Conservation (phyloP, 2,113 vertebrate genomes). For the Atractosteus spatula region DNA sequence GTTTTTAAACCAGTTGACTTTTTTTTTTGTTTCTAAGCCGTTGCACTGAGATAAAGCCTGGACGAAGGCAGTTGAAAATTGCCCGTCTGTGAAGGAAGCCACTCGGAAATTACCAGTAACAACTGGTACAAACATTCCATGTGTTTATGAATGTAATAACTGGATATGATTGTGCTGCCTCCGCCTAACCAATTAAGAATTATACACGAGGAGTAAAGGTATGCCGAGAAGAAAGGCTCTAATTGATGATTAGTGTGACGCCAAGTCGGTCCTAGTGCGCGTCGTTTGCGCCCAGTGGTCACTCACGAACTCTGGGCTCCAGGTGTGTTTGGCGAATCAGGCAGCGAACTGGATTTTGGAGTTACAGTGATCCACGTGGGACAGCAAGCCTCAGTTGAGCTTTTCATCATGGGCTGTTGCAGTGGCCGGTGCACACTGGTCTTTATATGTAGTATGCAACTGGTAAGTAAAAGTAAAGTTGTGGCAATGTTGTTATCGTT, state of each 20-base stretch:
- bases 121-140: not conserved
- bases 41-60: not conserved
- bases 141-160: not conserved
- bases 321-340: conserved; percentile 50
- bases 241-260: conserved; percentile 25
- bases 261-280: conserved; percentile 64
- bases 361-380: conserved; percentile 69
- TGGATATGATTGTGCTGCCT: not conserved
- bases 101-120: not conserved
- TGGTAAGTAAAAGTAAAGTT: conserved; percentile 75
- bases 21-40: not conserved
- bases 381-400: conserved; percentile 47
- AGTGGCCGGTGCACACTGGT: conserved; percentile 90
- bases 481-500: not conserved
- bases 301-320: conserved; percentile 35
- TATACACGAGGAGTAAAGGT: conserved; percentile 36
- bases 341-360: conserved; percentile 44
- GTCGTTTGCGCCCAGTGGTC: conserved; percentile 54
- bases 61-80: not conserved
- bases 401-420: conserved; percentile 88
- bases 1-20: too few relatives aligned
- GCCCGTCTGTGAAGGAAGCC: not conserved
- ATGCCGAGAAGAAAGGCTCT: conserved; percentile 24
- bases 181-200: too few relatives aligned
- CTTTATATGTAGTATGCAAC: conserved; percentile 93